Evolutionary conservation across 2,797 vertebrate species (phyloP).

Genomic region (Hirundo rustica): DNA sequence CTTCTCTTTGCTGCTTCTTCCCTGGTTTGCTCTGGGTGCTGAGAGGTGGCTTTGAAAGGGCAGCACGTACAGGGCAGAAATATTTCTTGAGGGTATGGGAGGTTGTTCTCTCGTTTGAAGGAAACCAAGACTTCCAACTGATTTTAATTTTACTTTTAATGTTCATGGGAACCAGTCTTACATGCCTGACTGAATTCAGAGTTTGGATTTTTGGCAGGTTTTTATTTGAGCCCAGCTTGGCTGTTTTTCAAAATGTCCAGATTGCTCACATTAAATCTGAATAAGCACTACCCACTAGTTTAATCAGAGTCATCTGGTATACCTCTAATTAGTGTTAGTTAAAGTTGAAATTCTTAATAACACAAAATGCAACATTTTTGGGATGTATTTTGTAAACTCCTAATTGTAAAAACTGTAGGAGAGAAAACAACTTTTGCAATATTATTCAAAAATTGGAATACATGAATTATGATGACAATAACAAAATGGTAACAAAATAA

Average conservation of each 20-base stretch:
- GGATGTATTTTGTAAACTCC: background rate
- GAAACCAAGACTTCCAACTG: slow-evolving; percentile 67
- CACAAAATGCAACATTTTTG: slow-evolving; percentile 7
- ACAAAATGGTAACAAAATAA: background rate
- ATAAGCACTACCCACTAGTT: slow-evolving; percentile 69
- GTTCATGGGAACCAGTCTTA: slow-evolving; percentile 72
- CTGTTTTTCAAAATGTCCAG: slow-evolving; percentile 76
- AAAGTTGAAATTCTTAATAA: slow-evolving; percentile 60
- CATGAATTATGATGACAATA: background rate
- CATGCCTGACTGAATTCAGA: slow-evolving; percentile 70
- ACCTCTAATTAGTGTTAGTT: slow-evolving; percentile 71
- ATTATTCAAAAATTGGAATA: background rate
- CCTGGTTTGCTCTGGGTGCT: background rate
- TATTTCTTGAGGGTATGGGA: slow-evolving; percentile 56
- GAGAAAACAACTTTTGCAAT: background rate
- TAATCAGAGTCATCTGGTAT: slow-evolving; percentile 72
- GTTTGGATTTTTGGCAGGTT: slow-evolving; percentile 74
- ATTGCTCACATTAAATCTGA: slow-evolving; percentile 75
- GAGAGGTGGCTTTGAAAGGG: slow-evolving; percentile 59
- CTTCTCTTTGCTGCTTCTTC: background rate
- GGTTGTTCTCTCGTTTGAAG: slow-evolving; percentile 41
- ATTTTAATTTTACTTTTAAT: slow-evolving; percentile 77
- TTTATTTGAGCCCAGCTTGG: slow-evolving; percentile 73
- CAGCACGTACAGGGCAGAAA: slow-evolving; percentile 32
- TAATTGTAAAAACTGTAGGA: background rate